phyloP scores from a whole-genome alignment of 2,113 vertebrate species.

The Pseudonaja textilis region DNA sequence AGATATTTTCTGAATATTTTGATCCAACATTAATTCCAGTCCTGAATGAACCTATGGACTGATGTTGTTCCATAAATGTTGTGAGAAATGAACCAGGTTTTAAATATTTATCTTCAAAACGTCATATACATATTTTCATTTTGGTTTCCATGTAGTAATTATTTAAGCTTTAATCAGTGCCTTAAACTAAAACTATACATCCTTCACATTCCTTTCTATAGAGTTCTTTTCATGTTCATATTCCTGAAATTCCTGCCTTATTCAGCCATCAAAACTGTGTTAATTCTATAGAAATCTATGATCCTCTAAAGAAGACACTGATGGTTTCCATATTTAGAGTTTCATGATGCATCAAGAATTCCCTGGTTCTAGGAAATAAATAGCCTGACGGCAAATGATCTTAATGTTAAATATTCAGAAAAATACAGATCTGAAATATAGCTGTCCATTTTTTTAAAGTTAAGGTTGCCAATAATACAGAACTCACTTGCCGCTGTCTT shows the following conservation, averaged over 20 bases:
- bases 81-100: not conserved
- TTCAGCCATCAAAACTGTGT: not conserved
- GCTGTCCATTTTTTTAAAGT: not conserved
- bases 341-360: not conserved
- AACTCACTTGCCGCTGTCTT: not conserved
- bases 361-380: not conserved
- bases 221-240: not conserved
- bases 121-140: not conserved
- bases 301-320: not conserved
- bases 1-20: not conserved
- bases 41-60: not conserved
- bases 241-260: not conserved
- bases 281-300: not conserved
- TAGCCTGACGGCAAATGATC: not conserved
- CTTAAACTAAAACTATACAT: not conserved
- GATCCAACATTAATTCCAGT: not conserved
- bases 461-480: not conserved
- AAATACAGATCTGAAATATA: not conserved
- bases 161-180: not conserved
- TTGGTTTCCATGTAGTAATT: not conserved
- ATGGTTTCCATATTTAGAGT: not conserved
- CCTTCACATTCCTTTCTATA: not conserved
- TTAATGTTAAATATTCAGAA: not conserved
- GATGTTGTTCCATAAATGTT: not conserved
- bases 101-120: not conserved